Conservation (phyloP, 1,140 invertebrate genomes). For the Oedothorax gibbosus region DNA sequence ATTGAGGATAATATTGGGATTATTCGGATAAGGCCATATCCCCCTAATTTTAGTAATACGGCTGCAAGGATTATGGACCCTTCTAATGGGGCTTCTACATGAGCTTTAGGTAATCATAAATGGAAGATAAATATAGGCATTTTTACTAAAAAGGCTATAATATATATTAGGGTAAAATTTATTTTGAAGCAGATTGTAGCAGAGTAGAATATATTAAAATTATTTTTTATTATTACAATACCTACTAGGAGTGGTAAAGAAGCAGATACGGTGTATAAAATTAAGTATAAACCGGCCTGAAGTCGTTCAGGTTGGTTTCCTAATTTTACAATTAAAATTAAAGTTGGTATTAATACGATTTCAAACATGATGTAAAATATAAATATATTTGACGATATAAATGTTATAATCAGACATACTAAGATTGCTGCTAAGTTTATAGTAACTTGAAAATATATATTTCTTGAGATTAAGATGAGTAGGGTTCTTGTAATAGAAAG, state of each 20-base stretch:
- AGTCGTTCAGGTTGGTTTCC: conserved; percentile 71
- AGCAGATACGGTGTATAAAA: conserved; percentile 75
- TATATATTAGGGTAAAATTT: conserved; percentile 67
- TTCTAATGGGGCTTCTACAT: conserved; percentile 78
- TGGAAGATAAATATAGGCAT: conserved; percentile 78
- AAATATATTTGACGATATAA: not conserved
- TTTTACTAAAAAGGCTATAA: conserved; percentile 77
- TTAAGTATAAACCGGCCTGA: conserved; percentile 74
- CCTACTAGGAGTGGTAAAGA: conserved; percentile 73
- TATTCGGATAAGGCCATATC: conserved; percentile 75
- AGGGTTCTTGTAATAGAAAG: not conserved
- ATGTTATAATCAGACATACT: not conserved
- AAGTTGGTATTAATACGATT: not conserved
- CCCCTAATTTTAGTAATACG: conserved; percentile 78
- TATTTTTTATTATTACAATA: not conserved
- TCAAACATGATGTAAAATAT: conserved; percentile 14
- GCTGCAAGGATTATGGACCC: conserved; percentile 80
- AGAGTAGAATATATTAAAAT: not conserved
- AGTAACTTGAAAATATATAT: not conserved
- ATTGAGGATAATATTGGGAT: conserved; percentile 70
- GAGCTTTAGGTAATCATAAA: conserved; percentile 79
- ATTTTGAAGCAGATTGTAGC: not conserved
- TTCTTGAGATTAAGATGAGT: not conserved
- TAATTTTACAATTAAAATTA: not conserved
- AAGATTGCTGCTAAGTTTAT: too few relatives aligned